These are phyloP conservation scores for Chrysochloris asiatica DNA, from an alignment of 2,113 vertebrate species.

Conservation along the genomic window DNA sequence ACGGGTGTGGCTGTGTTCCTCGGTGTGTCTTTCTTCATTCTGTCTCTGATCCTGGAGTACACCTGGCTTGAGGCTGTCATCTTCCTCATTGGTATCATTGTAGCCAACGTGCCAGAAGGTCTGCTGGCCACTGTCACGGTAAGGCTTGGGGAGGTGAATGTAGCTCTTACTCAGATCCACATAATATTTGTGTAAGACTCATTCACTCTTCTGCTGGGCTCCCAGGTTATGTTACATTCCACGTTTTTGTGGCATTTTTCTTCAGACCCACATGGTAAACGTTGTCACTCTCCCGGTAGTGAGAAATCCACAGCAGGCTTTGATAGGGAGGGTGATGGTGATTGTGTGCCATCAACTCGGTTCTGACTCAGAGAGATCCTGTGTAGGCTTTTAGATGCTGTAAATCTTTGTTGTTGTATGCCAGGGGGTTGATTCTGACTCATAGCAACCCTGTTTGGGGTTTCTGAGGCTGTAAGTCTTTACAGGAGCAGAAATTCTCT, in stretches of 20 bases:
- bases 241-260: no score
- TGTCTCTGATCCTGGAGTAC: slow-evolving; percentile 89
- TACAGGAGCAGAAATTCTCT: no score
- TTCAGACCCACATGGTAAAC: no score
- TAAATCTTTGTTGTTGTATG: no score
- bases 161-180: not conserved
- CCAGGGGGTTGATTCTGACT: no score
- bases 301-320: not conserved
- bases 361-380: no score
- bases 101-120: slow-evolving; percentile 89
- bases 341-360: no score
- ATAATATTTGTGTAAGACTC: accelerated
- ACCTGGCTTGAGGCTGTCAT: slow-evolving; percentile 89
- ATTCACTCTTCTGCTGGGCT: accelerated
- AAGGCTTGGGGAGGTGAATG: not conserved
- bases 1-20: slow-evolving; percentile 89
- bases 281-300: not conserved
- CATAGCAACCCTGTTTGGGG: no score
- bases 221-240: accelerated
- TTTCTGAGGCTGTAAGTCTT: no score
- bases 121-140: slow-evolving; percentile 89
- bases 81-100: slow-evolving; percentile 90
- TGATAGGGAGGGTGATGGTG: no score
- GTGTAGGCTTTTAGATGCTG: no score
- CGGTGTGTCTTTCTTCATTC: slow-evolving; percentile 87